Evolutionary conservation across 2,888 invertebrate genomes (phyloP), one percentile per base, ranked within the genome.

Genomic region (Lasius platythorax): DNA sequence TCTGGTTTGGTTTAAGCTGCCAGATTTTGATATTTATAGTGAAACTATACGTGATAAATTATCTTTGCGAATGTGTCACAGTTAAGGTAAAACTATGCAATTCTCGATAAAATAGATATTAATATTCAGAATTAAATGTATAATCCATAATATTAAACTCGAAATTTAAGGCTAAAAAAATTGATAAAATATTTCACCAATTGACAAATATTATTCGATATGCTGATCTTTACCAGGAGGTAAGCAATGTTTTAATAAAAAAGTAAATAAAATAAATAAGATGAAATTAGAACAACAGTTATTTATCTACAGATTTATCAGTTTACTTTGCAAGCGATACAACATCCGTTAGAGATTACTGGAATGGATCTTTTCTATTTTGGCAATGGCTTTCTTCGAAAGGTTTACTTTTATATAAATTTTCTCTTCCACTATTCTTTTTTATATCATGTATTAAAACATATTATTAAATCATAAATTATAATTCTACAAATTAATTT

Each of bases 291-390:
- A 75, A 66, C 40, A 40, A 23, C 18, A n/a, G 12, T 68, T 78
- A 15, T 67, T 3, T 53, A 40, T 78, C 12, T 30, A 3, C 61
- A 83, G 83, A 43, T 68, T 30, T 23, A 33, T 8, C 78, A 83
- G 40, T 83, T 83, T 61, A 63, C 23, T 50, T 64, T 83, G 18
- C 76, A 78, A 83, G 4, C 50, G 15, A 67, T 50, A 15, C 40
- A 63, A 12, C 43, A 53, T 28, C 83, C 78, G 3, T 9, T 83
- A 30, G 70, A 58, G 33, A 78, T 83, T 11, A 46, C 50, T 78
- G 83, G 70, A 58, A 1, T 67, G 18, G 63, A 43, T 50, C 4
- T 83, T 3, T 78, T 78, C 23, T 23, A 53, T 23, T 83, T 83
- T 40, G 78, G 78, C 30, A 33, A 70, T 66, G 30, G 1, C 12